A percentile compares a stretch with the other conserved stretches of the same genome.
phyloP scores from a whole-genome alignment of 2,113 vertebrate species.

The Odocoileus hemionus region DNA sequence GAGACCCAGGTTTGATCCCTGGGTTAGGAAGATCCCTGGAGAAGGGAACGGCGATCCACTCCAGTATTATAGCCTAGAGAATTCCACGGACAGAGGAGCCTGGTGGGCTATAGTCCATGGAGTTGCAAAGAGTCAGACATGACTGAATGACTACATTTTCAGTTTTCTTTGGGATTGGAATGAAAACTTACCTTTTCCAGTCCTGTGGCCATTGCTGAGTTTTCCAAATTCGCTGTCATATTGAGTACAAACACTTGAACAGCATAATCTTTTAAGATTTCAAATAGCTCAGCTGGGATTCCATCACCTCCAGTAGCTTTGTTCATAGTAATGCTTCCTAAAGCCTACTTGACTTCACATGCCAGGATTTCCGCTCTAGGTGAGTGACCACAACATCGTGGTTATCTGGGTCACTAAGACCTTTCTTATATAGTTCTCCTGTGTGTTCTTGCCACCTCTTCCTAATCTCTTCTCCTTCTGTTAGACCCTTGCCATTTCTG shows the following conservation, averaged over 20 bases:
- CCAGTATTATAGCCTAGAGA: neutral
- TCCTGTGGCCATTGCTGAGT: neutral
- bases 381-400: neutral
- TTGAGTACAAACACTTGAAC: neutral
- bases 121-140: neutral
- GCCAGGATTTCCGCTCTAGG: neutral
- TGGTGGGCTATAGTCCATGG: neutral
- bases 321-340: neutral
- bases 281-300: neutral
- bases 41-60: neutral
- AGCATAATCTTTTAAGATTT: neutral
- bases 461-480: neutral
- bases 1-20: neutral
- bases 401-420: neutral
- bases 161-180: neutral
- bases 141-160: neutral
- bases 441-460: neutral
- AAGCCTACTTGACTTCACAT: neutral
- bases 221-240: neutral
- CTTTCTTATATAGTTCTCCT: neutral
- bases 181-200: neutral
- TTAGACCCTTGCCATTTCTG: neutral
- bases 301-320: neutral
- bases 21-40: neutral
- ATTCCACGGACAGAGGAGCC: neutral